Evolutionary conservation across 1,140 invertebrate species (phyloP).

Genomic region (Parasteatoda tepidariorum): DNA sequence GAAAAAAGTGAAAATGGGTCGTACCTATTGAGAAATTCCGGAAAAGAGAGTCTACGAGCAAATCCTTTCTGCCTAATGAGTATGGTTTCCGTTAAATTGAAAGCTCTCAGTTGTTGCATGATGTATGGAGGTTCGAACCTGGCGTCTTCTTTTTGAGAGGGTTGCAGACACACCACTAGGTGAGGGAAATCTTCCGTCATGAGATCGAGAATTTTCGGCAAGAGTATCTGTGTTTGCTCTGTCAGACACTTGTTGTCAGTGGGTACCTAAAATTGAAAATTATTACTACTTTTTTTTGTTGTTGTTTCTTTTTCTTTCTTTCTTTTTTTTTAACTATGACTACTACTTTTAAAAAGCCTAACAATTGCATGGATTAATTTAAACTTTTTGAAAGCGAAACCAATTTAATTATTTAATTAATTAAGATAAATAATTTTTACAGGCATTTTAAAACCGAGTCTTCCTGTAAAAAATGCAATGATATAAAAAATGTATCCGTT

Average conservation of each 20-base stretch:
- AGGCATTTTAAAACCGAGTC: no score
- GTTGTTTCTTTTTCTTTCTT: no score
- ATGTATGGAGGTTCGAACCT: constrained; percentile 71
- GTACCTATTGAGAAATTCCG: constrained; percentile 84
- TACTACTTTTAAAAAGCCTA: background rate
- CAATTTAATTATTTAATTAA: no score
- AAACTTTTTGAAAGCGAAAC: no score
- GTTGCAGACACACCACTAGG: constrained; percentile 36
- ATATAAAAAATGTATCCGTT: no score
- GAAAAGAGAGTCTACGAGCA: constrained; percentile 82
- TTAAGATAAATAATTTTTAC: no score
- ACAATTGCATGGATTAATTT: background rate
- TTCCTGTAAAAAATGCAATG: no score
- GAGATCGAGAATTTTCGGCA: background rate
- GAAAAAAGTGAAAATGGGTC: no score
- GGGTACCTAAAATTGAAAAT: background rate
- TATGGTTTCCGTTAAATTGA: constrained; percentile 82
- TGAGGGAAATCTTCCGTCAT: constrained; percentile 50
- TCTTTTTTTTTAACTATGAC: no score
- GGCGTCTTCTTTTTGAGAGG: constrained; percentile 8
- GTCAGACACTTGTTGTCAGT: background rate
- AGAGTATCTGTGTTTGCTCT: background rate
- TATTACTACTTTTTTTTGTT: no score
- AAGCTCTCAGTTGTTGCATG: constrained; percentile 80
- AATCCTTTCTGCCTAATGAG: constrained; percentile 78